Base-by-base conservation (phyloP, 2,797 vertebrate species). In the Mormyrus hasselquistii region DNA sequence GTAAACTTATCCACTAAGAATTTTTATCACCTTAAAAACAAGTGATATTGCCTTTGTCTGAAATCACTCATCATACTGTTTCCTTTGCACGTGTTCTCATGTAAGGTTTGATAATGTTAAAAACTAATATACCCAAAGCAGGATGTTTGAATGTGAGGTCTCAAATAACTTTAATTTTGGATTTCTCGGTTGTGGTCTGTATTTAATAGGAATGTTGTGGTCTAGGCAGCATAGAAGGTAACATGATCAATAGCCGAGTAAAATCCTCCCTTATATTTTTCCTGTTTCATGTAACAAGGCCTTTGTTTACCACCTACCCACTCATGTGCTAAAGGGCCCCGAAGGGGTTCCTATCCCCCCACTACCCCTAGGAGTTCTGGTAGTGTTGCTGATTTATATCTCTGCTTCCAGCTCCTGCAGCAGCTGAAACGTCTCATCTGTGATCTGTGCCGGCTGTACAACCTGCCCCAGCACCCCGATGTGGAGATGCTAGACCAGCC, bases 401-500 rank as follows among this genome's bases (percentile, higher is more conserved):
- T 79, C 73, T 9, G 19, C 38, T 34, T 55, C 50, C 90, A 99
- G 98, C 98, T 99, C 94, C 95, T 98, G 94, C 98, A 99, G 93
- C 98, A 99, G 91, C 94, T 99, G 94, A 99, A 99, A 94, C 96
- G 98, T 93, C 96, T 99, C 91, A 98, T 99, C 93, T 99, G 98
- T 94, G 98, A 99, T 94, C 97, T 99, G 92, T 99, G 98, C 95
- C 97, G 98, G 91, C 95, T 99, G 90, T 99, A 99, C 95, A 98
- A 99, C 93, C 97, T 99, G 90, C 98, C 98, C 92, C 98, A 99
- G 93, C 98, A 99, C 95, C 98, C 98, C 8, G 98, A 99, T 95
- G 98, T 99, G 93, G 98, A 99, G 95, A 99, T 99, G 98, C 95
- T 99, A 92, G 98, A 99, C 94, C 98, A 99, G 91, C 98, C 98